A percentile compares a stretch with the other conserved stretches of the same genome.
phyloP scores from a whole-genome alignment of 1,140 invertebrate genomes.

The Drosophila arawakana region DNA sequence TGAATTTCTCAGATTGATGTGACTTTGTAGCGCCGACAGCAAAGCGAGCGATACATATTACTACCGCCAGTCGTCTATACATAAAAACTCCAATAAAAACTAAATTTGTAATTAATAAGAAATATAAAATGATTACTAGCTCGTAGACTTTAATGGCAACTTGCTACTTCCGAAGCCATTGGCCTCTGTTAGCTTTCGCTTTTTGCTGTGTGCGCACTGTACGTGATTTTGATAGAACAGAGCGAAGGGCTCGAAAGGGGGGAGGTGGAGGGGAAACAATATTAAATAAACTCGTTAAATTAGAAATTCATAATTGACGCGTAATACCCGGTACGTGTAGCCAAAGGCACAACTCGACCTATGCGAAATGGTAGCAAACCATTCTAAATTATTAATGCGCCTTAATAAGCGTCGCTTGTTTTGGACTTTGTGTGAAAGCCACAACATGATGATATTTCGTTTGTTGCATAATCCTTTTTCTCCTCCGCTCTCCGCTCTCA shows the following conservation, averaged over 20 bases:
- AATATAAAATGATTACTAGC: slow-evolving; percentile 40
- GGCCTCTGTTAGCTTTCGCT: slow-evolving; percentile 72
- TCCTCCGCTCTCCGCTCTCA: slow-evolving; percentile 9
- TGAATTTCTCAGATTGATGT: slow-evolving; percentile 38
- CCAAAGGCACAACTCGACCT: slow-evolving; percentile 26
- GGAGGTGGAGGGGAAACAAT: not conserved
- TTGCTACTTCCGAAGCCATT: slow-evolving; percentile 64
- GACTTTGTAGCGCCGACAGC: slow-evolving; percentile 34
- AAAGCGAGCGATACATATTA: not conserved
- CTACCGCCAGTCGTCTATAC: slow-evolving; percentile 13
- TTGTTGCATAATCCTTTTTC: slow-evolving; percentile 75
- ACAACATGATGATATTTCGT: slow-evolving; percentile 73
- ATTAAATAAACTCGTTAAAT: slow-evolving; percentile 58
- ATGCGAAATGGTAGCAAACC: slow-evolving; percentile 68
- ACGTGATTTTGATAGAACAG: slow-evolving; percentile 71
- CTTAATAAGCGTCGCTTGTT: slow-evolving; percentile 71
- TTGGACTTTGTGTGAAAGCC: slow-evolving; percentile 58
- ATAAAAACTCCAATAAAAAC: slow-evolving; percentile 10
- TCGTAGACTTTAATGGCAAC: slow-evolving; percentile 26
- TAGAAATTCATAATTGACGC: slow-evolving; percentile 81
- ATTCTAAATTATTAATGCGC: slow-evolving; percentile 78
- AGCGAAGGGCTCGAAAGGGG: slow-evolving; percentile 4
- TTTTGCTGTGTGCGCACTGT: slow-evolving; percentile 52
- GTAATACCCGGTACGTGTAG: slow-evolving; percentile 53
- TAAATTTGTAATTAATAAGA: slow-evolving; percentile 47